Conservation (phyloP, 2,113 vertebrate genomes). For the Leptobrachium leishanense region DNA sequence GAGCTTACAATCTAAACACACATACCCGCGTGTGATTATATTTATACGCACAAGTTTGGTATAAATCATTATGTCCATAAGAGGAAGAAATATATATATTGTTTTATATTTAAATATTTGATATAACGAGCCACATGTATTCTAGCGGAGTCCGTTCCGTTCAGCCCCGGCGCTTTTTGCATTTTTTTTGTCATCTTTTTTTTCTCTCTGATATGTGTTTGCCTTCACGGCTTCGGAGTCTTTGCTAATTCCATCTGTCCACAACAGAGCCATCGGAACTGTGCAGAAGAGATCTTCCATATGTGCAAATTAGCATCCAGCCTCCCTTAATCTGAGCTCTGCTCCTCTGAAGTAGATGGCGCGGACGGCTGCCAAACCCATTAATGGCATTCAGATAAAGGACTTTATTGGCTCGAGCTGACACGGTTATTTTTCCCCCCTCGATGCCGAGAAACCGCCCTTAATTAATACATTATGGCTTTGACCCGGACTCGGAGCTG, state of each 20-base stretch:
- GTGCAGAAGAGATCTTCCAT: conserved; percentile 96
- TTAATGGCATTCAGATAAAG: conserved; percentile 82
- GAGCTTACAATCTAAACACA: too few species aligned
- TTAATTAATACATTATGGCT: conserved; percentile 19
- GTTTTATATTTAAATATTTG: too few species aligned
- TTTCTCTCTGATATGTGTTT: conserved; percentile 82
- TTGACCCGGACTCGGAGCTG: neutral
- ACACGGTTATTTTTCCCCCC: conserved; percentile 51
- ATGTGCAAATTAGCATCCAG: conserved; percentile 95
- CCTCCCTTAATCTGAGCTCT: conserved; percentile 78
- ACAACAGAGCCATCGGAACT: conserved; percentile 87
- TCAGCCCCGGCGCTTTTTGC: too few species aligned
- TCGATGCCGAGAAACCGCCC: conserved; percentile 35
- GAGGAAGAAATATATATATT: too few species aligned
- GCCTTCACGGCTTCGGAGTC: conserved; percentile 92
- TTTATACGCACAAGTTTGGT: too few species aligned
- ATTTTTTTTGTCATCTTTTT: conserved; percentile 50
- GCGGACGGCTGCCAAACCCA: conserved; percentile 77
- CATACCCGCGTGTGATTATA: too few species aligned
- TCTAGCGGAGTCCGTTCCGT: too few species aligned
- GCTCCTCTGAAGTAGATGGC: conserved; percentile 80
- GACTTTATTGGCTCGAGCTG: conserved; percentile 68
- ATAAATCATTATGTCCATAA: too few species aligned
- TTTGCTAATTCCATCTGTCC: conserved; percentile 98
- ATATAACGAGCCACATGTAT: too few species aligned